A percentile compares a stretch with the other conserved stretches of the same genome.
These are phyloP conservation scores for Rhyacophila evoluta DNA, from an alignment of 2,888 invertebrate genomes.

Conservation along the genomic window DNA sequence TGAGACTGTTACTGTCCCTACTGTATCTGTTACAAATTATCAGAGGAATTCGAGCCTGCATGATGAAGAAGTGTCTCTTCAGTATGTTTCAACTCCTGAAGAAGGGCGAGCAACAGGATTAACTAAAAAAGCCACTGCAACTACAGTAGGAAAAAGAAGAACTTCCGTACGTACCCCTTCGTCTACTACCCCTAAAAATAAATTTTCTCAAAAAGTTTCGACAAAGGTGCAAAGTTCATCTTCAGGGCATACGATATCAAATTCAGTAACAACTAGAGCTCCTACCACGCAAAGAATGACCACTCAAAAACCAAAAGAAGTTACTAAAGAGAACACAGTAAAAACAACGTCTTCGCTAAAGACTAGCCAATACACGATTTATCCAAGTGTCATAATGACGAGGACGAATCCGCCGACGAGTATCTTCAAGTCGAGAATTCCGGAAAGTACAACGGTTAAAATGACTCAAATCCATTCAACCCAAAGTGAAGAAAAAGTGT, in stretches of 20 bases:
- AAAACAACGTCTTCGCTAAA: constrained; percentile 59
- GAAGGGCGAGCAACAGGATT: constrained; percentile 52
- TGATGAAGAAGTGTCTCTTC: constrained; percentile 59
- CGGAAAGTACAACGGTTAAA: constrained; percentile 49
- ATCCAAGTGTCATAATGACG: constrained; percentile 64
- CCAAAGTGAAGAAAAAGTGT: constrained; percentile 59
- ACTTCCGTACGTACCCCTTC: constrained; percentile 31
- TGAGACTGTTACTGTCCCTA: constrained; percentile 59
- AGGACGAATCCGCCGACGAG: constrained; percentile 66
- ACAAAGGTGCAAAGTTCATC: constrained; percentile 28
- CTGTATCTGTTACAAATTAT: constrained; percentile 59
- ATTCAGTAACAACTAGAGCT: constrained; percentile 59
- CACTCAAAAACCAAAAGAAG: constrained; percentile 54
- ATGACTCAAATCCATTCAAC: constrained; percentile 57
- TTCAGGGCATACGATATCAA: constrained; percentile 23
- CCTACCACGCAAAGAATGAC: constrained; percentile 52
- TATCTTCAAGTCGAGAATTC: constrained; percentile 68
- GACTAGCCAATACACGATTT: constrained; percentile 66
- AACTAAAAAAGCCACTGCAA: constrained; percentile 43
- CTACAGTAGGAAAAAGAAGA: constrained; percentile 40
- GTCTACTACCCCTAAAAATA: constrained; percentile 51
- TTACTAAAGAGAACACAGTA: constrained; percentile 60
- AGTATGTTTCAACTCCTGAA: constrained; percentile 54
- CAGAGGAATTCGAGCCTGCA: constrained; percentile 56
- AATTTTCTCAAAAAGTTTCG: constrained; percentile 49